These are phyloP conservation scores for Oryctolagus cuniculus DNA, from an alignment of 2,113 vertebrate species.

Conservation along the genomic window DNA sequence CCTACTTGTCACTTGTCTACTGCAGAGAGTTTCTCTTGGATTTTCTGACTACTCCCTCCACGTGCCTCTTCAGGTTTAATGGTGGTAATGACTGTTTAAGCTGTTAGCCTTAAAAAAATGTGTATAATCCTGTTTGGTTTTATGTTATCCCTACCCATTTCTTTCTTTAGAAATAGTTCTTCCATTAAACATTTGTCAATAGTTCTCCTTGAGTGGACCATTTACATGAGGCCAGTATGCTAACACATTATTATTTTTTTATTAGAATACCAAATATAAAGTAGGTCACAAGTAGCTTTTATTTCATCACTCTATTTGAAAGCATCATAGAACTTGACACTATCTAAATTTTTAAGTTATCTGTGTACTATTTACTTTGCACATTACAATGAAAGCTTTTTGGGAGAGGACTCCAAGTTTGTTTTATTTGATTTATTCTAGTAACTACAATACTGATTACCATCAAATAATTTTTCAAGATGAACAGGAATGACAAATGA, in stretches of 20 bases:
- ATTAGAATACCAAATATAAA: neutral
- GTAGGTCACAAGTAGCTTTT: neutral
- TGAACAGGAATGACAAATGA: neutral
- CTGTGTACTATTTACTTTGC: neutral
- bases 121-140: neutral
- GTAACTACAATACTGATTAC: neutral
- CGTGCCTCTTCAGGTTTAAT: neutral
- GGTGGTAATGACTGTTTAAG: neutral
- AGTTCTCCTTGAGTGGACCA: neutral
- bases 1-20: neutral
- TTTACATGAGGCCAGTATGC: neutral
- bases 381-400: neutral
- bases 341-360: neutral
- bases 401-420: neutral
- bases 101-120: neutral
- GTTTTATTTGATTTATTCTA: neutral
- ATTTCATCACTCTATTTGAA: neutral
- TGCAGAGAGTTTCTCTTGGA: neutral
- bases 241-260: neutral
- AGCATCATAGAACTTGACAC: neutral
- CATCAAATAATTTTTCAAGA: neutral
- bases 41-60: neutral
- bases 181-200: neutral
- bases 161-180: neutral
- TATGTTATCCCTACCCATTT: neutral